A percentile compares a stretch with the other conserved stretches of the same genome.
phyloP scores from a whole-genome alignment of 2,888 invertebrate genomes.

The Candidula unifasciata region DNA sequence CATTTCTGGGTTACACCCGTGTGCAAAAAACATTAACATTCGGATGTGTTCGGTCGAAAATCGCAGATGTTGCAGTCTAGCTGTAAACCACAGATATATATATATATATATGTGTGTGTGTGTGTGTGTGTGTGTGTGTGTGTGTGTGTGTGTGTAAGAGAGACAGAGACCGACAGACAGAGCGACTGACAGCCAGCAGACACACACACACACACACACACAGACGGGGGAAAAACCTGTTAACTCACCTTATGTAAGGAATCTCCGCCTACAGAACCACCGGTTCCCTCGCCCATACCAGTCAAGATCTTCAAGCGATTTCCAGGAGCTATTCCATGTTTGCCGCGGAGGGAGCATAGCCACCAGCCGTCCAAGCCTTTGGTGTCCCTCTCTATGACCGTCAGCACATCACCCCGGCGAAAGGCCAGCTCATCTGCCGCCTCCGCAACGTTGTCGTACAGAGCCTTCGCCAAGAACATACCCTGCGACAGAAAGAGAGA shows the following conservation, averaged over 20 bases:
- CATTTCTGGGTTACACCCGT: no score
- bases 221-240: neutral
- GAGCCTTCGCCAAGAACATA: constrained; percentile 92
- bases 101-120: no score
- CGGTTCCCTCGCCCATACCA: constrained; percentile 60
- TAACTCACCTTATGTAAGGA: neutral
- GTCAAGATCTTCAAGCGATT: constrained; percentile 89
- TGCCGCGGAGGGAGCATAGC: constrained; percentile 92
- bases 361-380: constrained; percentile 96
- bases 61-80: no score
- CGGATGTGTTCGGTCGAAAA: no score
- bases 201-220: neutral
- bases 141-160: no score
- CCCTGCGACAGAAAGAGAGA: constrained; percentile 79
- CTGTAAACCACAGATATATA: no score
- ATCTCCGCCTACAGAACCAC: neutral
- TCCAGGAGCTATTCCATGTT: constrained; percentile 97
- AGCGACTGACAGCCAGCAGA: neutral
- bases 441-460: constrained; percentile 96
- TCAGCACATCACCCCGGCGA: constrained; percentile 92
- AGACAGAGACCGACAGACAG: no score
- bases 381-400: constrained; percentile 92
- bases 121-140: no score
- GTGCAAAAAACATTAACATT: no score
- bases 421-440: constrained; percentile 95